Base-by-base conservation (phyloP, 30 jellyfish, hydroid and myxozoan species). In the Turritopsis rubra region DNA sequence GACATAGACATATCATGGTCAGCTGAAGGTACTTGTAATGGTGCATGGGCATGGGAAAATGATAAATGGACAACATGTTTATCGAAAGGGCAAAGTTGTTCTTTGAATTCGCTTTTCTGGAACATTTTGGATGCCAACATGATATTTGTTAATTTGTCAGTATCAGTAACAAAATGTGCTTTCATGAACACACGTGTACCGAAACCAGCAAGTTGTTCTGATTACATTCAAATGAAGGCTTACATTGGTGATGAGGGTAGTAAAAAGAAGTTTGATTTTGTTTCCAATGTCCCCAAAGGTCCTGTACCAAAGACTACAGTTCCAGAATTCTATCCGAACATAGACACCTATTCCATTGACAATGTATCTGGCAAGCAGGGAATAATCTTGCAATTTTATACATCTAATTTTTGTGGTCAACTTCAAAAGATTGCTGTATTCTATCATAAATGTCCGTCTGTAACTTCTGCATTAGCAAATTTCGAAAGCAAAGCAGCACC, bases 391-490 rank as follows among this genome's bases (percentile, higher is more conserved):
- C 53, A 52, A 24, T 75, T 75, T 28, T 52, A n/a, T 8, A 75
- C 65, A 22, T 21, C 27, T 23, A n/a, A 75, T 17, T 75, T 22
- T n/a, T 52, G 25, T 22, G 83, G 83, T 23, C 52, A 22, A 75
- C 29, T 75, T 75, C 27, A 28, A 17, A 23, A 26, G n/a, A 9
- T 75, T 22, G 8, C 17, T n/a, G 83, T 75, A 22, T 23, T n/a
- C 21, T 89, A 89, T 72, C 25, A 20, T 21, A 22, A 27, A 0
- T 89, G 96, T 71, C 96, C 91, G 16, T n/a, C 80, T 25, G 22
- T 16, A 22, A 81, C 85, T 26, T 90, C 86, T 0, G 79, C 74
- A 27, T 78, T 79, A 8, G 83, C n/a, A 22, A 28, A 75, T 52
- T 75, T 75, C n/a, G 52, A 23, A 75, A 22, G 60, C 52, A 22